A percentile compares a stretch with the other conserved stretches of the same genome.
These are phyloP conservation scores for Hippolais icterina DNA, from an alignment of 2,113 vertebrate species.

Conservation along the genomic window DNA sequence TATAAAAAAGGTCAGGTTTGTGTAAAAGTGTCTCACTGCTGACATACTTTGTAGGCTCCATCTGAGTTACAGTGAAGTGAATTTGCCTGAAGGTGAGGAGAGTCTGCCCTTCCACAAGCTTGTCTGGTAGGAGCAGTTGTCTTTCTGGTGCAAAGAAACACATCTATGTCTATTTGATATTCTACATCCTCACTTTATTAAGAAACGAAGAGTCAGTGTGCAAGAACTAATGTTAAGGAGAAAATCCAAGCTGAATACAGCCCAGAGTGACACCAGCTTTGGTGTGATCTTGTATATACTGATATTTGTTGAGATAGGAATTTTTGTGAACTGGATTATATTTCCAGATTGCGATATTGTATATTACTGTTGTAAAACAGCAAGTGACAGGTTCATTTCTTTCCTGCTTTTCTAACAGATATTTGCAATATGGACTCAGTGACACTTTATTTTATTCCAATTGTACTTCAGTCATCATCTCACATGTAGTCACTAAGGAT, in stretches of 20 bases:
- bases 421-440: constrained; percentile 65
- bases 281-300: background rate
- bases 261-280: background rate
- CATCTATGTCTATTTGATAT: too few relatives aligned
- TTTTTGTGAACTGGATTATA: background rate
- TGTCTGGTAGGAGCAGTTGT: background rate
- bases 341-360: background rate
- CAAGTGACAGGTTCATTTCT: background rate
- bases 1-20: background rate
- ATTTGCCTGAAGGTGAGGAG: background rate
- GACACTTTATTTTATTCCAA: background rate
- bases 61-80: background rate
- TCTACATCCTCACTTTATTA: background rate
- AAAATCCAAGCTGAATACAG: background rate
- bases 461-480: constrained; percentile 17
- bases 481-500: constrained; percentile 48
- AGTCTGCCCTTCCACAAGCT: background rate
- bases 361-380: background rate
- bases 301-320: background rate
- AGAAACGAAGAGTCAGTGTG: background rate
- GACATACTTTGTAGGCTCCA: background rate
- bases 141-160: background rate
- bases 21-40: background rate
- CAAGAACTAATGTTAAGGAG: background rate
- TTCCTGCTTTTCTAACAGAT: constrained; percentile 61